Base-by-base conservation (phyloP, 2,113 vertebrate genomes). In the Bujurquina vittata region DNA sequence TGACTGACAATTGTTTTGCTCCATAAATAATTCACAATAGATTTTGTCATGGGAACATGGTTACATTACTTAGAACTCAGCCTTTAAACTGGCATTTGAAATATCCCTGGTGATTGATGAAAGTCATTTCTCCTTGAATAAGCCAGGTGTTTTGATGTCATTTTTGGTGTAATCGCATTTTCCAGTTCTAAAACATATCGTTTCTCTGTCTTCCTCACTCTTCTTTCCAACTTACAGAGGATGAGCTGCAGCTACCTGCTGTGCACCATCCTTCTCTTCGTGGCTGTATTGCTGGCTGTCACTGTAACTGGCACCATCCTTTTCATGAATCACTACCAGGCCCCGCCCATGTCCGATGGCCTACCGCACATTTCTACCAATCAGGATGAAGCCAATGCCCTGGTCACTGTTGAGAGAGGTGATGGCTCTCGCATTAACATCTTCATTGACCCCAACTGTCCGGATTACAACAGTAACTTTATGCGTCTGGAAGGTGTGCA, bases 371-470 rank as follows among this genome's bases (percentile, higher is more conserved):
- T 99, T 94, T 98, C 96, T 90, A 98, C 97, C 61, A 98, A 98
- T 85, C 96, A 97, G 0, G 97, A 98, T 0, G 97, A 98, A 22
- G 96, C 96, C 54, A 96, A 98, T 0, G 98, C 98, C 1, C 92
- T 99, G 95, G 98, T 99, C 79, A 99, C 98, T 7, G 97, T 99
- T 0, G 98, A 99, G 92, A 95, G 96, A 52, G 97, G 96, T 0
- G 98, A 99, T 75, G 96, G 97, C 89, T 98, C 98, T 1, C 97
- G 95, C 82, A 97, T 99, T 94, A 99, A 97, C 95, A 98, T 99
- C 94, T 97, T 98, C 94, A 98, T 99, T 1, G 98, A 99, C 92
- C 98, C 98, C n/a, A 98, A 99, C 93, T 99, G 98, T 91, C 98
- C 98, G 0, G 97, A 97, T 65, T 96, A 96, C 1, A 93, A 96